phyloP scores from a whole-genome alignment of 2,888 invertebrate genomes.

The Mythimna loreyi region DNA sequence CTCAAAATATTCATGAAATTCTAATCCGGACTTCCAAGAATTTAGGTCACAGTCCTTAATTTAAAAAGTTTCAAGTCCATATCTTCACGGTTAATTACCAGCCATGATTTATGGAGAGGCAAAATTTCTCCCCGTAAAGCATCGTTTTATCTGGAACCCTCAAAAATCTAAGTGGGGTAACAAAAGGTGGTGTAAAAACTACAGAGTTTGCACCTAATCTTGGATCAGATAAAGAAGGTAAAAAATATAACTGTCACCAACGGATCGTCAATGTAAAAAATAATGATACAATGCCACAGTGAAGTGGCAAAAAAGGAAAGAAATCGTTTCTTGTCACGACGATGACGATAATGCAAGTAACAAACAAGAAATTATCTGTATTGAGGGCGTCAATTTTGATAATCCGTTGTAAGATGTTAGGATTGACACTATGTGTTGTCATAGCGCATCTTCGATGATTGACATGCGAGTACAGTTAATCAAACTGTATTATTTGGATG shows the following conservation, averaged over 20 bases:
- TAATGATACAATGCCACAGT: conserved; percentile 62
- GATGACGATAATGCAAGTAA: conserved; percentile 74
- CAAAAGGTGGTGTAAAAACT: conserved; percentile 72
- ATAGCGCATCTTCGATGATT: conserved; percentile 55
- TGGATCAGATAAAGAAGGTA: conserved; percentile 81
- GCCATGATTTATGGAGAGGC: conserved; percentile 64
- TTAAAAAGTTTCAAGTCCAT: conserved; percentile 62
- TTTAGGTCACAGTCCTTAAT: conserved; percentile 58
- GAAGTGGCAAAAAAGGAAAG: conserved; percentile 72
- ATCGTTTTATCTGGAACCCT: conserved; percentile 70
- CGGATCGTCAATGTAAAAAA: conserved; percentile 60
- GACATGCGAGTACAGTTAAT: conserved; percentile 61
- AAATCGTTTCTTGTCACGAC: conserved; percentile 79
- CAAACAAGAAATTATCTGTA: conserved; percentile 78
- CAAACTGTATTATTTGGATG: conserved; percentile 59
- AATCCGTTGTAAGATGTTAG: conserved; percentile 53
- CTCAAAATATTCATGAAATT: conserved; percentile 57
- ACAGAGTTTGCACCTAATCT: conserved; percentile 84
- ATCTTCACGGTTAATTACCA: conserved; percentile 67
- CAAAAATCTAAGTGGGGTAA: conserved; percentile 70
- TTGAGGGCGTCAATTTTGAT: conserved; percentile 66
- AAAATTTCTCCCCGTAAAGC: conserved; percentile 62
- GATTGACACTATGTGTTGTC: conserved; percentile 53
- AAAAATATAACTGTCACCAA: conserved; percentile 78
- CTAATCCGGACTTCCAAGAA: conserved; percentile 48